These are phyloP conservation scores for Bruchidius siliquastri DNA, from an alignment of 2,888 invertebrate genomes.

Conservation along the genomic window DNA sequence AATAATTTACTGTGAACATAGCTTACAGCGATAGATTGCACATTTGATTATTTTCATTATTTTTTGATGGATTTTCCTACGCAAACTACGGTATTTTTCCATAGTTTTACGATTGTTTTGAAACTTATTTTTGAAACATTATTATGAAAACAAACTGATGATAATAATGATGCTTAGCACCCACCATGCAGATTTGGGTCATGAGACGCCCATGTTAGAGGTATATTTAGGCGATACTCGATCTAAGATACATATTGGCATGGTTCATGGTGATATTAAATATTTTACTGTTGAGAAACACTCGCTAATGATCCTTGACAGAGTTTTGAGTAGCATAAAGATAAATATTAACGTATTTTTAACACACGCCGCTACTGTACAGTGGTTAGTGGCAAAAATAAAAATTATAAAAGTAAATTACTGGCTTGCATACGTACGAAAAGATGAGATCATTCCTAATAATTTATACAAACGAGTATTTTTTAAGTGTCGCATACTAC, in stretches of 20 bases:
- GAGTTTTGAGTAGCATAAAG: neutral
- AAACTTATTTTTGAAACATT: neutral
- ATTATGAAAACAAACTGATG: neutral
- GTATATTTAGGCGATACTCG: neutral
- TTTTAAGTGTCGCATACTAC: neutral
- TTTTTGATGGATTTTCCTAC: neutral
- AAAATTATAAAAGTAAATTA: neutral
- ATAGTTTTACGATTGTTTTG: neutral
- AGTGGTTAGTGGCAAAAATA: neutral
- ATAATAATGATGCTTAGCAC: neutral
- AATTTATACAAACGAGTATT: neutral
- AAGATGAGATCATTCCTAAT: neutral
- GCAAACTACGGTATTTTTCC: neutral
- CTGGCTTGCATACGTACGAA: neutral
- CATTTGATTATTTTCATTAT: too few relatives aligned
- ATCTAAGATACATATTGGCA: neutral
- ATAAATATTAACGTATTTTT: neutral
- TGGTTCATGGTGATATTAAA: neutral
- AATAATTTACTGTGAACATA: too few relatives aligned
- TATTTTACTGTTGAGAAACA: neutral
- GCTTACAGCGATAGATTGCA: too few relatives aligned
- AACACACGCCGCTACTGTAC: neutral
- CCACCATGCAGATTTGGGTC: neutral
- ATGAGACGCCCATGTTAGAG: neutral
- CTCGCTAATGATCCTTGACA: neutral